Base-by-base conservation (phyloP, 1,140 invertebrate species). In the Hypsibius dujardini region DNA sequence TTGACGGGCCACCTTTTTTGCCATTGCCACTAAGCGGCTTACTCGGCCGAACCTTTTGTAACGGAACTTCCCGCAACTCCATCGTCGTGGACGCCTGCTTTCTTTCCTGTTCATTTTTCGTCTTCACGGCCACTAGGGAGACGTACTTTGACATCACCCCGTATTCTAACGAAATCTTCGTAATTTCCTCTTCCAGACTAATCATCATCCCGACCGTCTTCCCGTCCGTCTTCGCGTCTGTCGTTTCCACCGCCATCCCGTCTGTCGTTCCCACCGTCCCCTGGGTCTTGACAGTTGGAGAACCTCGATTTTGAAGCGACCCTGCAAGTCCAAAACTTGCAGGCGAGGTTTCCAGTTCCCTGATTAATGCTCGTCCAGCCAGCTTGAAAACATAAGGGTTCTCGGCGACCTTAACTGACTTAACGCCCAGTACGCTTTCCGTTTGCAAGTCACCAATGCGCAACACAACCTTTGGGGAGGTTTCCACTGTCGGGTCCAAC, bases 351-450 rank as follows among this genome's bases (percentile, higher is more conserved):
- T 77, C 75, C 46, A 77, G 69, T 46, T 75, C 76, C 56, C 75
- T 72, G n/a, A 77, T 74, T 2, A 75, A 45, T 71, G 76, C 77
- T 0, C 74, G 60, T 1, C 73, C 75, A 45, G 76, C 75, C 59
- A 77, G 71, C 56, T 73, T 47, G n/a, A n/a, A n/a, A n/a, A n/a
- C n/a, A n/a, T n/a, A n/a, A n/a, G n/a, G n/a, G n/a, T n/a, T n/a
- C n/a, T n/a, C n/a, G n/a, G n/a, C n/a, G n/a, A n/a, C n/a, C n/a
- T n/a, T n/a, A n/a, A n/a, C n/a, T n/a, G n/a, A n/a, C n/a, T n/a
- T n/a, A n/a, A n/a, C n/a, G n/a, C n/a, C n/a, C n/a, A n/a, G n/a
- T n/a, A n/a, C n/a, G n/a, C n/a, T n/a, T n/a, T n/a, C n/a, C n/a
- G n/a, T n/a, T n/a, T n/a, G n/a, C n/a, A n/a, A n/a, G n/a, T n/a